Percentiles rank a stretch among this genome's conserved stretches.
phyloP scores from a whole-genome alignment of 2,113 vertebrate genomes.

The Nesospiza acunhae region DNA sequence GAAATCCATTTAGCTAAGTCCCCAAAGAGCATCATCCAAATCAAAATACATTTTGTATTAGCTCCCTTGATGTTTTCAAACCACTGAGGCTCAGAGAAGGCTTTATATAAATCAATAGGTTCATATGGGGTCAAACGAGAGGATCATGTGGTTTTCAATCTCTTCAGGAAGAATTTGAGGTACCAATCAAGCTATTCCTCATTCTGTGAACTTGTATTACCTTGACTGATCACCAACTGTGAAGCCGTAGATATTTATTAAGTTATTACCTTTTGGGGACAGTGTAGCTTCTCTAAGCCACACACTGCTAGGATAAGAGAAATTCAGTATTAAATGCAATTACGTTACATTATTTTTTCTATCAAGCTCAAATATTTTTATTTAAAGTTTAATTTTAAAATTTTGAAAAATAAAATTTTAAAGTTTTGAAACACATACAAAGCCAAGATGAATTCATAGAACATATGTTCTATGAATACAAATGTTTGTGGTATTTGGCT shows the following conservation, averaged over 20 bases:
- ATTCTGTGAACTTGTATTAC: neutral
- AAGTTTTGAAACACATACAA: neutral
- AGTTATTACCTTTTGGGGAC: neutral
- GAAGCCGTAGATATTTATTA: neutral
- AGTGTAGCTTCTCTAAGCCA: neutral
- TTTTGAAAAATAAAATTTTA: neutral
- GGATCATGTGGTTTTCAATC: neutral
- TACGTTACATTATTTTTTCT: neutral
- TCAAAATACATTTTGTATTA: neutral
- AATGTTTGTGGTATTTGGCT: neutral
- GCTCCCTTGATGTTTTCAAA: neutral
- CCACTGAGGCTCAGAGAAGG: neutral
- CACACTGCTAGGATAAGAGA: neutral
- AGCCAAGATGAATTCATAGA: neutral
- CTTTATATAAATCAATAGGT: neutral
- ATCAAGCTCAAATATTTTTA: neutral
- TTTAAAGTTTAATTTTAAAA: neutral
- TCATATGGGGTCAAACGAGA: neutral
- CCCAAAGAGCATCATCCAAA: neutral
- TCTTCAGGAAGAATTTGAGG: neutral
- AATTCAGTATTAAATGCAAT: neutral
- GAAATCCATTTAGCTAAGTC: neutral
- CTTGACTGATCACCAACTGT: neutral
- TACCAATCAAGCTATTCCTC: neutral
- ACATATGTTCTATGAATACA: neutral